Evolutionary conservation across 2,113 vertebrate species (phyloP).

Genomic region (Platichthys stellatus): DNA sequence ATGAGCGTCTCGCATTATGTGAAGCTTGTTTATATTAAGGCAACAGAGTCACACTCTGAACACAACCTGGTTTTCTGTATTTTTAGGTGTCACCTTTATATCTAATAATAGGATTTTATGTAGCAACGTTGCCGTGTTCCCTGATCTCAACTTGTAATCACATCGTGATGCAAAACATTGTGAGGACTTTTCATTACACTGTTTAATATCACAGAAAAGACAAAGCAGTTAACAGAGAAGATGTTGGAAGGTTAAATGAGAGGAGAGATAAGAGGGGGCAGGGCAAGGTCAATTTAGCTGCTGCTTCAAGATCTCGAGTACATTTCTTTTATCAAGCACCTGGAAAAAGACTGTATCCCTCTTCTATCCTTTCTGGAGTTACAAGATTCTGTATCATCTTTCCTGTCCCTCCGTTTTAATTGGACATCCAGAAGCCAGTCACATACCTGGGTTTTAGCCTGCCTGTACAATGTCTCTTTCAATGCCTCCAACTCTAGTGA

Average conservation of each 20-base stretch:
- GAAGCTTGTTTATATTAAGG: too few species aligned
- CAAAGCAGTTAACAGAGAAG: constrained; percentile 18
- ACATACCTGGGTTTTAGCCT: constrained; percentile 99
- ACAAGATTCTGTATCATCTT: background rate
- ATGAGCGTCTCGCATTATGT: too few species aligned
- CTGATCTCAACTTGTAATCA: background rate
- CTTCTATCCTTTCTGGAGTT: too few species aligned
- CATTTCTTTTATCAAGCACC: background rate
- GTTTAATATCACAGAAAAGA: background rate
- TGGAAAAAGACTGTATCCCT: too few species aligned
- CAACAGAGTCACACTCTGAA: too few species aligned
- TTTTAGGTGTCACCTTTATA: background rate
- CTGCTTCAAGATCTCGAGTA: too few species aligned
- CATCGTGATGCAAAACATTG: background rate
- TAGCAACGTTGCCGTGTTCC: background rate
- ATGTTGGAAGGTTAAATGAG: constrained; percentile 48
- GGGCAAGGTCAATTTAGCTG: background rate
- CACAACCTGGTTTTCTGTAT: background rate
- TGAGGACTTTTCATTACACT: background rate
- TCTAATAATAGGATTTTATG: background rate
- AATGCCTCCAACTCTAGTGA: constrained; percentile 96
- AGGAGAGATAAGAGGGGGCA: background rate
- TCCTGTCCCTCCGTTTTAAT: constrained; percentile 9
- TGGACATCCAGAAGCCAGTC: constrained; percentile 35
- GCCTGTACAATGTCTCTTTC: constrained; percentile 99